Base-by-base conservation (phyloP, 1,140 invertebrate genomes). In the Euwallacea similis region DNA sequence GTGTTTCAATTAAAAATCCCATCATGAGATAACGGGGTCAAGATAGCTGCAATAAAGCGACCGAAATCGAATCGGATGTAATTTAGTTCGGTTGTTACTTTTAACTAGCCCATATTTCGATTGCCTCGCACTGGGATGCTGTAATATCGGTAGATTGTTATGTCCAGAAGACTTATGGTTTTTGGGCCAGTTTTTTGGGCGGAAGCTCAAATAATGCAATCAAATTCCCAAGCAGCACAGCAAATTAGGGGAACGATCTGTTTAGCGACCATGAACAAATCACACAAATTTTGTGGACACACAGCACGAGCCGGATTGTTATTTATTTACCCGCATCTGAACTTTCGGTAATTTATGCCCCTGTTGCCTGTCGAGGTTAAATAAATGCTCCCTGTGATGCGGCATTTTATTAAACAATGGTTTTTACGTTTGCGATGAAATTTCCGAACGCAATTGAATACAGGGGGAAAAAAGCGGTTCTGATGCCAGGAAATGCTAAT, bases 1-100 rank as follows among this genome's bases (percentile, higher is more conserved):
- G 61, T 44, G 16, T 46, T 63, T 63, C 61, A 63, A 63, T 63
- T 63, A 63, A 63, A 63, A 63, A 63, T 63, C 61, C 61, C 44
- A 63, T 63, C 61, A 63, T 9, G 44, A 63, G 61, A 63, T 42
- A 63, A 63, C 61, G 61, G 61, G 59, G 42, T 42, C 61, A 63
- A 63, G 61, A 63, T 63, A 63, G 47, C 43, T 13, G 61, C 61
- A 63, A 63, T 63, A 63, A 63, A 63, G 61, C 61, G 7, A 42
- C 61, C 61, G 33, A 15, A 63, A 46, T 44, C 61, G 61, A 63
- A 63, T 60, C 58, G 58, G 33, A 8, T 42, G 58, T 42, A 60
- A 60, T 63, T 46, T 63, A 46, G 61, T 16, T 63, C 55, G 42
- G 61, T 50, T 63, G 61, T 63, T 63, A 63, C 61, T 46, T 63